phyloP scores from a whole-genome alignment of 2,113 vertebrate genomes.

The Lonchura striata region DNA sequence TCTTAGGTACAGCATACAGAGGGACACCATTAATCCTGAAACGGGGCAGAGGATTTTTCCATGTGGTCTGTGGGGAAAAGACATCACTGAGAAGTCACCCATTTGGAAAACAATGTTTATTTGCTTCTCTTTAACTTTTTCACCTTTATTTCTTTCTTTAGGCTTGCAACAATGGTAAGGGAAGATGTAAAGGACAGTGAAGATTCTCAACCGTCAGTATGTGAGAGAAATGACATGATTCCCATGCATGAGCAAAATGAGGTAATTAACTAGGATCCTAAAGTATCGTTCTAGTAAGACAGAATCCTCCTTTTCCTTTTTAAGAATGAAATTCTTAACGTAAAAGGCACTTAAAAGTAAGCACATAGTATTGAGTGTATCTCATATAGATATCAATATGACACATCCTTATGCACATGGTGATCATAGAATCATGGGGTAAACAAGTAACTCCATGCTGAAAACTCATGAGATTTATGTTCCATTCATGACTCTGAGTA shows the following conservation, averaged over 20 bases:
- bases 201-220: neutral
- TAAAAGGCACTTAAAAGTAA: neutral
- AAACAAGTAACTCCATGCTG: neutral
- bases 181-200: neutral
- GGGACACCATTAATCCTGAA: neutral
- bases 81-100: neutral
- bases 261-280: constrained; percentile 44
- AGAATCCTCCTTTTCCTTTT: neutral
- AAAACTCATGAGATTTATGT: constrained; percentile 7
- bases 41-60: neutral
- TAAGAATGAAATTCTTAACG: neutral
- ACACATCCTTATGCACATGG: neutral
- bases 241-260: neutral
- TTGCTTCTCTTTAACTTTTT: neutral
- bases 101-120: neutral
- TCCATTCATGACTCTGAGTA: constrained; percentile 43
- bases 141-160: neutral
- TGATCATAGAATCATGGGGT: neutral
- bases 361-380: neutral
- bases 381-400: neutral
- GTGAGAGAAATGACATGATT: neutral
- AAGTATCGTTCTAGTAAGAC: neutral
- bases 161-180: constrained; percentile 51
- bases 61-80: neutral
- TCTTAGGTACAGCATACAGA: neutral